Base-by-base conservation (phyloP, 2,113 vertebrate species). In the Empidonax alnorum region DNA sequence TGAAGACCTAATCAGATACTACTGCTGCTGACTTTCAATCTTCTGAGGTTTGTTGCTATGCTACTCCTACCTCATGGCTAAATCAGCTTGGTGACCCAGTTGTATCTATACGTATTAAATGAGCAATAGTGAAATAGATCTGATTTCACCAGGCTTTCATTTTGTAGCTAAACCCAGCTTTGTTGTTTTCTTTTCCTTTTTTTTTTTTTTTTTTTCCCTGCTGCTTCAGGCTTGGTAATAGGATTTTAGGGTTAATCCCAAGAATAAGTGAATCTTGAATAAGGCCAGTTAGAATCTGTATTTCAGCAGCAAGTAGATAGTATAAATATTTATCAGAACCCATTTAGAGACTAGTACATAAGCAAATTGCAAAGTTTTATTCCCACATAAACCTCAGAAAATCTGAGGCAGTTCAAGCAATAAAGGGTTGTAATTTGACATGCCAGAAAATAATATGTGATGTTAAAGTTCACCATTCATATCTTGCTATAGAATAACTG, bases 71-170 rank as follows among this genome's bases (percentile, higher is more conserved):
- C 90, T 95, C 28, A 22, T 92, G 91, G 95, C 95, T 97, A 95
- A 95, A 97, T 92, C 82, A 94, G 95, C 71, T 87, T 87, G 83
- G 84, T 96, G 97, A 96, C 97, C 97, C 91, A 97, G 96, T 96
- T 97, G 96, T 96, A 97, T 96, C 96, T 81, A 84, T 81, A 94
- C 1, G 55, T 93, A 97, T 96, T 96, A 97, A 97, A 97, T 95
- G 89, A 96, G 94, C 92, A 95, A 75, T 58, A 94, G 76, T 87
- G 93, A 97, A 97, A 96, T 39, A 93, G 91, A 96, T 96, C 87
- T 94, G 95, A 97, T 96, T 93, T 93, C 68, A 91, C 80, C 56
- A 80, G 89, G 89, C 89, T 97, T 96, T 96, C 44, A 11, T 89
- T 87, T 95, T 73, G 71, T 81, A 92, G 87, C 83, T 93, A 95